Evolutionary conservation across 2,888 invertebrate species (phyloP).

Genomic region (Ornithoptera alexandrae): DNA sequence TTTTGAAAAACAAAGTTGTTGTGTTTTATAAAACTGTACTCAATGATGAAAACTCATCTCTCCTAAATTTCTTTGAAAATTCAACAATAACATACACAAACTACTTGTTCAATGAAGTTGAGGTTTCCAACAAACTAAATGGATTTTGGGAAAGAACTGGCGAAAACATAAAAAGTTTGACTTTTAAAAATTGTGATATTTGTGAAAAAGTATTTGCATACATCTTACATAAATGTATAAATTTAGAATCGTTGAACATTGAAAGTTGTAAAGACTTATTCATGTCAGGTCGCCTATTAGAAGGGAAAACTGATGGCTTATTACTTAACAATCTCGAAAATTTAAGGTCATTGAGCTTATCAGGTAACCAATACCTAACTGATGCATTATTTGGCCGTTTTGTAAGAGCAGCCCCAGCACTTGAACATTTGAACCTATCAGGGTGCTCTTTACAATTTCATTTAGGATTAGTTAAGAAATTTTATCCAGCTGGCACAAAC

Average conservation of each 20-base stretch:
- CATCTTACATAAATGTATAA: constrained; percentile 78
- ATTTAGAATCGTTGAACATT: constrained; percentile 80
- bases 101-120: constrained; percentile 78
- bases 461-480: constrained; percentile 82
- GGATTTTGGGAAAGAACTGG: constrained; percentile 81
- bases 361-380: constrained; percentile 85
- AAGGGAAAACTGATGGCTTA: constrained; percentile 79
- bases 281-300: constrained; percentile 86
- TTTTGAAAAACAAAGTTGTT: constrained; percentile 75
- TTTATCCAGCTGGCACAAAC: constrained; percentile 78
- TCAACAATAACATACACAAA: constrained; percentile 68
- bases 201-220: constrained; percentile 82
- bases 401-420: constrained; percentile 78
- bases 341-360: constrained; percentile 80
- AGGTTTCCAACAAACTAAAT: constrained; percentile 72
- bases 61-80: constrained; percentile 64
- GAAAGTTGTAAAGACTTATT: constrained; percentile 85
- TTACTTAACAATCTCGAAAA: constrained; percentile 68
- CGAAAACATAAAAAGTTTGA: constrained; percentile 76
- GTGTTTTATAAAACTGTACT: constrained; percentile 68
- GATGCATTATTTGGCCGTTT: constrained; percentile 86
- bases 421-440: constrained; percentile 82
- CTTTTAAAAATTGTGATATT: constrained; percentile 81
- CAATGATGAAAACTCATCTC: constrained; percentile 61
- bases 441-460: constrained; percentile 87